Evolutionary conservation across 2,113 vertebrate species (phyloP).

Genomic region (Leptodactylus fuscus): DNA sequence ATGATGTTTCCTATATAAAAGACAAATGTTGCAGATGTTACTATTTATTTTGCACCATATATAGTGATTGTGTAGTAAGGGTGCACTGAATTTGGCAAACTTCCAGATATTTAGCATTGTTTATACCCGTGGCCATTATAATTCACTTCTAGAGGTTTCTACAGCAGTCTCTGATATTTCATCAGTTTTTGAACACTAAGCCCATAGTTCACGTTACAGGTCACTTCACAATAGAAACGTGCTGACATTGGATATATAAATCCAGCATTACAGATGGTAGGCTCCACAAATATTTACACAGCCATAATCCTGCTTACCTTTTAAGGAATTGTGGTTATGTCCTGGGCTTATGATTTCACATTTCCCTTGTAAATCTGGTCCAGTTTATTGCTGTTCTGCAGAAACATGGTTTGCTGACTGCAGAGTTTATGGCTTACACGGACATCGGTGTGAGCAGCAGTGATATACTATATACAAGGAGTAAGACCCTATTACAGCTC

Average conservation of each 20-base stretch:
- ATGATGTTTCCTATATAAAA: too few species aligned
- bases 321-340: constrained; percentile 14
- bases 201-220: not conserved
- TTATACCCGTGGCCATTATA: not conserved
- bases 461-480: not conserved
- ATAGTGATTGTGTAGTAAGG: not conserved
- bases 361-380: not conserved
- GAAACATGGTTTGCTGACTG: too few species aligned
- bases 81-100: not conserved
- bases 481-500: too few species aligned
- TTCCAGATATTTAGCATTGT: not conserved
- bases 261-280: not conserved
- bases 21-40: too few species aligned
- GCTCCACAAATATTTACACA: constrained; percentile 19
- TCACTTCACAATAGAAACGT: not conserved
- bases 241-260: not conserved
- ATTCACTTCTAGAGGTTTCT: not conserved
- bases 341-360: not conserved
- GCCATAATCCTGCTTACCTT: not conserved
- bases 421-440: not conserved
- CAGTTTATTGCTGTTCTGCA: not conserved
- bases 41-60: not conserved
- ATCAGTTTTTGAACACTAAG: not conserved
- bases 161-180: not conserved
- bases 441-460: not conserved